Base-by-base conservation (phyloP, 1,140 invertebrate genomes). In the Drosophila novamexicana region DNA sequence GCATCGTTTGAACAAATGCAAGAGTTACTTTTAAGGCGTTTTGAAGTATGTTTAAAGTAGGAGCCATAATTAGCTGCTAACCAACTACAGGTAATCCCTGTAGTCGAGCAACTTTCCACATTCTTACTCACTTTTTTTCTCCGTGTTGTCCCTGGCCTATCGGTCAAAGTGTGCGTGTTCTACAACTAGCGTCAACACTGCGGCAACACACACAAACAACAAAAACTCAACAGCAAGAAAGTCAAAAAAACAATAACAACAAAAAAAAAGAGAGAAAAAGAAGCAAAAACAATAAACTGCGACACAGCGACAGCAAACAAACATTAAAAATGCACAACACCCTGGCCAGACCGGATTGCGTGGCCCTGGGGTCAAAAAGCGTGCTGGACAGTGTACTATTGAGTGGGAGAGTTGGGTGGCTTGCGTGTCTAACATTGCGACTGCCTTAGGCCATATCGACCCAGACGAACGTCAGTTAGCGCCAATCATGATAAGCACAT, bases 261-360 rank as follows among this genome's bases (percentile, higher is more conserved):
- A 39, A 18, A 8, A 56, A n/a, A 7, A 14, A n/a, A 50, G 32
- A 9, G 9, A 2, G 45, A 49, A 49, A 32, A 10, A 47, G 34
- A 36, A 69, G n/a, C 34, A 63, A 72, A 73, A 61, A 73, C 49
- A 67, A 73, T 73, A 73, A 47, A 68, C 70, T 73, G 64, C 67
- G 79, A 83, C 80, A 83, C 62, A 78, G 76, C 76, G 80, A 82
- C 70, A 56, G 72, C 75, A 85, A 85, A 88, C 79, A 85, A 86
- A 77, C 78, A 81, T 83, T 67, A 66, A 81, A 81, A 75, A 81
- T 72, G 57, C 69, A 61, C 71, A 61, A 61, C 77, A 67, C 66
- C 67, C 59, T 32, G 52, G 36, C 44, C 52, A 50, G 71, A 53
- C 47, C 18, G 16, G 54, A 70, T 54, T 47, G 49, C 40, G 16